Base-by-base conservation (phyloP, 2,797 vertebrate species). In the Rhodeus uyekii region DNA sequence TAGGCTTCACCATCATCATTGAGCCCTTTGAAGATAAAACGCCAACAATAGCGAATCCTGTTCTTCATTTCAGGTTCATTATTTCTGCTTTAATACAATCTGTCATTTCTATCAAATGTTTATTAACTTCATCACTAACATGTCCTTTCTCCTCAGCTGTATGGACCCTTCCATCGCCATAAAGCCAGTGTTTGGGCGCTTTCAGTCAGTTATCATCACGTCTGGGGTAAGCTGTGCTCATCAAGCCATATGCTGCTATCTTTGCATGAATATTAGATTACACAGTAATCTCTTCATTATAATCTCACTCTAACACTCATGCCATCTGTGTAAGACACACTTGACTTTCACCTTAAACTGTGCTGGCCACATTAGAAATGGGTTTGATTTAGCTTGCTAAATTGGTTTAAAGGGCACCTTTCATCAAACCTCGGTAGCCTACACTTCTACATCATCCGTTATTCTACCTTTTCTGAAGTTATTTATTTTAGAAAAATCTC, bases 121-220 rank as follows among this genome's bases (percentile, higher is more conserved):
- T 39, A 32, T 61, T 63, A 0, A 61, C 29, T 44, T 39, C 8
- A 16, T 71, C 12, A 64, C 65, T 83, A 38, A 53, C 14, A 46
- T 53, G 48, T 58, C 29, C 1, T 58, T 16, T 71, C 32, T 80
- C 69, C 44, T 2, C 90, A 98, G 97, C 90, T 98, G 97, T 76
- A 97, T 98, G 96, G 97, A 98, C 0, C 95, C 97, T 1, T 98
- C 97, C 0, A 96, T 98, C 3, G 97, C 97, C 88, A 98, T 98
- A 92, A 97, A 97, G 87, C 97, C 97, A 0, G 96, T 98, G 78
- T 98, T 98, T 1, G 95, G 97, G 60, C 93, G 97, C 9, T 98
- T 98, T 88, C 97, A 98, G 92, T 96, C 97, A 0, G 97, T 98
- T 50, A 48, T 98, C 91, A 98, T 98, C 91, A 98, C 97, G 0